Base-by-base conservation (phyloP, 2,113 vertebrate species). In the Lepus timidus region DNA sequence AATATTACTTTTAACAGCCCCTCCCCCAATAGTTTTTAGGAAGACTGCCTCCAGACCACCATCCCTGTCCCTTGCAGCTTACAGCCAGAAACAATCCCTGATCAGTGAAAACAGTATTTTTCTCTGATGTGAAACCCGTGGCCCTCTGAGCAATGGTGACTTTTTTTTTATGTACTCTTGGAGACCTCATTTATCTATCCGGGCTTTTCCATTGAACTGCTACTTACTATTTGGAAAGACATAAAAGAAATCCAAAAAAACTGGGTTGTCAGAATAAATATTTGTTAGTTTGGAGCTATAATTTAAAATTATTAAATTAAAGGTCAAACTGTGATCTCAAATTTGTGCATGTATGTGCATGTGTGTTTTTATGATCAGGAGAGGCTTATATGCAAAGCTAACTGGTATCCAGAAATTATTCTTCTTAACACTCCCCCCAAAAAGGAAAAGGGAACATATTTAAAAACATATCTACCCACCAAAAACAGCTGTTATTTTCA, bases 1-100 rank as follows among this genome's bases (percentile, higher is more conserved):
- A 97, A 98, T 97, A 91, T 78, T 96, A 75, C 82, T 93, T 98
- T 97, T 90, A 95, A 58, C 17, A 97, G 49, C 9, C 23, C 90
- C 91, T 29, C 90, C 87, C 65, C 84, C 94, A 80, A 84, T 92
- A 93, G 96, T 94, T 98, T 97, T 90, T 58, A 96, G 95, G 92
- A 97, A 97, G 93, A 82, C 84, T 93, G 2, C 5, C 39, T 25
- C 16, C 44, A 71, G 0, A 61, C n/a, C 11, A 9, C 9, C 33
- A 68, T 82, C n/a, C 4, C 36, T 87, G 39, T 85, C 64, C 16
- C 86, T 76, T 9, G 4, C 23, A n/a, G n/a, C 67, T 78, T 36
- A 81, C 94, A 36, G 71, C 65, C 36, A 33, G 36, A 65, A 85
- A 58, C 12, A n/a, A 74, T 4, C 31, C 25, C 10, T n/a, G 22